Conservation (phyloP, 2,113 vertebrate genomes). For the Thermophis baileyi region DNA sequence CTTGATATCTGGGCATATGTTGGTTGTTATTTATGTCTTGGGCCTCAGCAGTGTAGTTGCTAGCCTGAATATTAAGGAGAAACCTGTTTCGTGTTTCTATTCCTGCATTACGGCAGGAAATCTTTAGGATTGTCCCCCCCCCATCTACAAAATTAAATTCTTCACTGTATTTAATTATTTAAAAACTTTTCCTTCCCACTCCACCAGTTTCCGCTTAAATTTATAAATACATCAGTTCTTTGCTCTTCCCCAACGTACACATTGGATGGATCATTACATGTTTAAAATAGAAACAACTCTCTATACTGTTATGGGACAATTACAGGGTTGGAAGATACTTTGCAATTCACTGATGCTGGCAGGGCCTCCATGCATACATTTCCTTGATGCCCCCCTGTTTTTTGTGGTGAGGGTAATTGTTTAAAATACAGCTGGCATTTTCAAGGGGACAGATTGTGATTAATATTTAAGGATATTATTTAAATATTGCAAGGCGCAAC, state of each 20-base stretch:
- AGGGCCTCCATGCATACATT: slow-evolving; percentile 2
- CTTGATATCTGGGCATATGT: background rate
- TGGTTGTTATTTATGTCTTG: slow-evolving; percentile 8
- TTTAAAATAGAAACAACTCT: slow-evolving; percentile 33
- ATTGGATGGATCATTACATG: slow-evolving; percentile 32
- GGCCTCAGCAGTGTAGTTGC: background rate
- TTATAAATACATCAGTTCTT: background rate
- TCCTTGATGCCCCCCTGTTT: background rate
- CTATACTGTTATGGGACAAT: slow-evolving; percentile 25
- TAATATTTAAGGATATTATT: slow-evolving; percentile 50
- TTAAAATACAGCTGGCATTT: background rate
- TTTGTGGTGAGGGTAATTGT: background rate
- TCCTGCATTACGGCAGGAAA: rapidly evolving
- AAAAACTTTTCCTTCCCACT: background rate
- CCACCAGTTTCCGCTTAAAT: background rate
- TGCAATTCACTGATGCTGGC: background rate
- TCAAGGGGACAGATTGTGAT: slow-evolving; percentile 35
- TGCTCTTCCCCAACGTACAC: background rate
- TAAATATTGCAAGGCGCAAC: slow-evolving; percentile 36
- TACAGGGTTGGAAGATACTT: slow-evolving; percentile 12
- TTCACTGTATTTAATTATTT: slow-evolving; percentile 17
- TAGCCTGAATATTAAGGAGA: background rate
- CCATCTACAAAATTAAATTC: background rate
- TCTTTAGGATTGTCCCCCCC: background rate
- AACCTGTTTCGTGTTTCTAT: background rate